Evolutionary conservation across 2,888 invertebrate species (phyloP).

Genomic region (Tetramorium bicarinatum): DNA sequence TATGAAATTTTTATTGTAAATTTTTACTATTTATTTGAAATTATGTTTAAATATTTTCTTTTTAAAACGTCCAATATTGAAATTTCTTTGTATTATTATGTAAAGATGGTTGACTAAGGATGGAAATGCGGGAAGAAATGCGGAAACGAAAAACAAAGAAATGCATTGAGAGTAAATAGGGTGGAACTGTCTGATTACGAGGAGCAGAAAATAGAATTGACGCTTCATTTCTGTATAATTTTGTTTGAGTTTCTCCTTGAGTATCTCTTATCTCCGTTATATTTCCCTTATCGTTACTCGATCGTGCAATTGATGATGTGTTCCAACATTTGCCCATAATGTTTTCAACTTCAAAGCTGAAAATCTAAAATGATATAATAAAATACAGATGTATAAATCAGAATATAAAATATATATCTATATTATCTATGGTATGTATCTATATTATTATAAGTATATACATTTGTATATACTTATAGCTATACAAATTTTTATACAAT

Average conservation of each 20-base stretch:
- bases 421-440: too few relatives aligned
- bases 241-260: conserved; percentile 59
- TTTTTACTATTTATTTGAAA: background rate
- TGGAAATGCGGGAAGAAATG: conserved; percentile 39
- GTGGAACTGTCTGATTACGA: conserved; percentile 72
- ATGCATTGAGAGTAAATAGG: conserved; percentile 65
- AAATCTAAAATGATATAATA: background rate
- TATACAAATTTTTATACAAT: background rate
- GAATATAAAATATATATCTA: background rate
- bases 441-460: background rate
- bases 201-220: conserved; percentile 68
- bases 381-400: background rate
- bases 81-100: background rate
- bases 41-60: background rate
- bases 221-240: conserved; percentile 75
- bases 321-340: background rate
- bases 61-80: background rate
- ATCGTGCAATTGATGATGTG: conserved; percentile 2
- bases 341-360: background rate
- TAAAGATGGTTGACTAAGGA: background rate
- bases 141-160: conserved; percentile 55
- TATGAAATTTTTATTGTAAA: too few relatives aligned
- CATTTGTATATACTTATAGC: too few relatives aligned
- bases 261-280: conserved; percentile 19
- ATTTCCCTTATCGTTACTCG: background rate